Evolutionary conservation across 2,113 vertebrate genomes (phyloP).

Genomic region (Psittacula cyanocephala): DNA sequence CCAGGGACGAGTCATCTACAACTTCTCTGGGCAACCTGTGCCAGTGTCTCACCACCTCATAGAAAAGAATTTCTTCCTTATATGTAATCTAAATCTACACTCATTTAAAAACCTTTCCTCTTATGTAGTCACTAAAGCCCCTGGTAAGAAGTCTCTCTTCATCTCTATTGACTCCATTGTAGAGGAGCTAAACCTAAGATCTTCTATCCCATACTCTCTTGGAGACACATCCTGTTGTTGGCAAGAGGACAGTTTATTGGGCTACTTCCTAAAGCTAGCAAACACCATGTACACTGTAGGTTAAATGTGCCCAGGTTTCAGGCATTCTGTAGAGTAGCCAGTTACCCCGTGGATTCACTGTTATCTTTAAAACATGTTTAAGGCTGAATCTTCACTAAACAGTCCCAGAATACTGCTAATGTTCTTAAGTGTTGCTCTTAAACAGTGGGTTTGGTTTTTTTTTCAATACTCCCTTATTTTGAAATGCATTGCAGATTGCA

Average conservation of each 20-base stretch:
- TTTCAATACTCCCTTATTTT: background rate
- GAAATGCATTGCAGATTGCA: background rate
- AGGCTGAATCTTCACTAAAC: background rate
- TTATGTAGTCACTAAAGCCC: background rate
- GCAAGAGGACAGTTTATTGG: background rate
- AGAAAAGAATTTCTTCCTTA: background rate
- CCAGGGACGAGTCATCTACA: background rate
- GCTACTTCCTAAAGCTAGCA: background rate
- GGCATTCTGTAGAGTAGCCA: background rate
- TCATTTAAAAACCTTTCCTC: background rate
- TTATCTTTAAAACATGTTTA: background rate
- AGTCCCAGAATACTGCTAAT: background rate
- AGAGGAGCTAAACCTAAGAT: background rate
- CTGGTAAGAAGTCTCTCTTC: background rate
- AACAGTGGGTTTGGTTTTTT: background rate
- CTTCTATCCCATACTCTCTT: background rate
- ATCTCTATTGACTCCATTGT: background rate
- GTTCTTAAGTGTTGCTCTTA: background rate
- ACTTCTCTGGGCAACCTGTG: background rate
- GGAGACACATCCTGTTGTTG: background rate
- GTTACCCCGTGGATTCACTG: background rate
- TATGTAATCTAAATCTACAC: background rate
- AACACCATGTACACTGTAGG: background rate
- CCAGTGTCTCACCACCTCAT: background rate
- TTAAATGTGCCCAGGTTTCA: background rate